A percentile compares a stretch with the other conserved stretches of the same genome.
Evolutionary conservation across 1,140 invertebrate genomes (phyloP).

Genomic region (Zaprionus taronus): DNA sequence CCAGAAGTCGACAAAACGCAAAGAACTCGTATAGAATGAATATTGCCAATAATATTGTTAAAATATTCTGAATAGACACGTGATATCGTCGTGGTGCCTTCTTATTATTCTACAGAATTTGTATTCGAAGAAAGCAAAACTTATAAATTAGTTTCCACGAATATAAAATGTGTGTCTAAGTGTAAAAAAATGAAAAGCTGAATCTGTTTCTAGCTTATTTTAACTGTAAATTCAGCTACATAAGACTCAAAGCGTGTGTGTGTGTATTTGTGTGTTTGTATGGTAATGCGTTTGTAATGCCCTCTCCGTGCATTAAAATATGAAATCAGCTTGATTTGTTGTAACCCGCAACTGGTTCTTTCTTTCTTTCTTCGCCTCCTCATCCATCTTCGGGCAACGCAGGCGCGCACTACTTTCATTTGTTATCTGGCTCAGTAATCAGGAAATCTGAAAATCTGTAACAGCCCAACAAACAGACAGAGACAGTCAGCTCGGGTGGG

Average conservation of each 20-base stretch:
- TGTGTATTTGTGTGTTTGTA: not conserved
- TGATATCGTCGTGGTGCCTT: too few species aligned
- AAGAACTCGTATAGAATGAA: too few species aligned
- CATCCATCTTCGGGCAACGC: constrained; percentile 25
- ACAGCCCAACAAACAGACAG: constrained; percentile 72
- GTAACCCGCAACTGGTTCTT: constrained; percentile 25
- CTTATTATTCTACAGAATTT: not conserved
- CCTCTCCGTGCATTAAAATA: constrained; percentile 23
- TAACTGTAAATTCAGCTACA: constrained; percentile 14
- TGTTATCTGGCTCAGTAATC: constrained; percentile 71
- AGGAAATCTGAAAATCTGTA: constrained; percentile 74
- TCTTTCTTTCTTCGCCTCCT: constrained; percentile 5
- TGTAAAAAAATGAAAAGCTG: constrained; percentile 1
- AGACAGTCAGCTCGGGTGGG: not conserved
- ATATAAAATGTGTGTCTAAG: not conserved
- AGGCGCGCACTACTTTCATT: constrained; percentile 76
- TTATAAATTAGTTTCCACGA: not conserved
- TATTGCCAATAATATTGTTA: too few species aligned
- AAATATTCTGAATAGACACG: too few species aligned
- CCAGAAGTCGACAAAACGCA: not conserved
- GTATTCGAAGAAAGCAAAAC: not conserved
- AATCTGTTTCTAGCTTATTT: not conserved
- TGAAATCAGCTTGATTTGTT: constrained; percentile 38
- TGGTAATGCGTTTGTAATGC: constrained; percentile 25
- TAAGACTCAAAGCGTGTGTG: constrained; percentile 1